Base-by-base conservation (phyloP, 2,888 invertebrate genomes). In the Argyra leucocephala region DNA sequence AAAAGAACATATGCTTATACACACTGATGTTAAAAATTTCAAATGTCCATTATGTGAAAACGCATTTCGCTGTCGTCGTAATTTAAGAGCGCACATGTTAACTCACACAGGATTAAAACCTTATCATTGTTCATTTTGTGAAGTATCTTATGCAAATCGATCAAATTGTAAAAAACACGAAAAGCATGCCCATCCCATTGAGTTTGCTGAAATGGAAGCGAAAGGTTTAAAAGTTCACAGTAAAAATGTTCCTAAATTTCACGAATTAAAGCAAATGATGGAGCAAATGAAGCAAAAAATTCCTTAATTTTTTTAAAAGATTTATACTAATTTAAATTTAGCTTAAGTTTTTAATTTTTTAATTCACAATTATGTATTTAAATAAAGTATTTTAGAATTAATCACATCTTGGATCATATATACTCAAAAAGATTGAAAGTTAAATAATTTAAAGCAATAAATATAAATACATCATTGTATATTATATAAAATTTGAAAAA, bases 151-250 rank as follows among this genome's bases (percentile, higher is more conserved):
- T 67, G 75, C 80, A 0, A 79, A 80, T 65, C 80, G 80, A 15
- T 76, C 80, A 18, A 80, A 80, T 69, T 80, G 79, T 65, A 73
- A 80, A 12, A 78, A 76, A 67, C 80, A 80, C 66, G 79, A 80
- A 63, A 78, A 78, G 23, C 77, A 78, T 61, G 68, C 75, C 0
- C 80, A 80, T 73, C 78, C 80, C 1, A 70, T 69, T 21, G 80
- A 79, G 66, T 68, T n/a, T 61, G 61, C 79, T 0, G 78, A 75
- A 18, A 74, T 78, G 67, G 80, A 80, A 69, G 74, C 78, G 0
- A 24, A 18, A 24, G 61, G 61, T 31, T 26, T 24, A 61, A 24
- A 26, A 31, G 26, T 26, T 26, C 21, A 26, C 21, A 61, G 26
- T 12, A 59, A 59, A 59, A 26, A 24, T 26, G 24, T 61, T n/a